phyloP scores from a whole-genome alignment of 2,113 vertebrate species.

The Tenrec ecaudatus region DNA sequence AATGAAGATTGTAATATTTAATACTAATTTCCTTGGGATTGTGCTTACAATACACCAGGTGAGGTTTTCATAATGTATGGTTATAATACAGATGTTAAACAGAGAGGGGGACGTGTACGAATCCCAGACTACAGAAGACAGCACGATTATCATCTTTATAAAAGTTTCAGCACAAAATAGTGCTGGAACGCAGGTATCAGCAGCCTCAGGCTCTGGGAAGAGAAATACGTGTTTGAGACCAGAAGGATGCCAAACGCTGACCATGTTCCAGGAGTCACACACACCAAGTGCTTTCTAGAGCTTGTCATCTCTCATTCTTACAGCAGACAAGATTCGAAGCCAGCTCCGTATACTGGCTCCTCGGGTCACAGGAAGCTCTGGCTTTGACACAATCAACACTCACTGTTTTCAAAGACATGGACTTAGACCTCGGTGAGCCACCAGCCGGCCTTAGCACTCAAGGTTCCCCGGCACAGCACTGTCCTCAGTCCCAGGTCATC shows the following conservation, averaged over 20 bases:
- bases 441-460: neutral
- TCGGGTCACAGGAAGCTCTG: neutral
- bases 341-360: neutral
- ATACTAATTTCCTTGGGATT: conserved; percentile 78
- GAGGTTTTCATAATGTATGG: conserved; percentile 74
- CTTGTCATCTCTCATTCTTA: neutral
- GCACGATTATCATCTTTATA: conserved; percentile 77
- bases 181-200: neutral
- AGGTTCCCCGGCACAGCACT: neutral
- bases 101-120: conserved; percentile 67
- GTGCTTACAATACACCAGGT: conserved; percentile 83
- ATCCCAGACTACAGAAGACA: conserved; percentile 75
- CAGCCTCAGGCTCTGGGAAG: neutral
- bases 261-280: fast-evolving
- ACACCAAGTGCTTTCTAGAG: fast-evolving
- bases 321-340: too few relatives aligned
- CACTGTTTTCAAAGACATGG: neutral
- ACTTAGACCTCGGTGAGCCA: fast-evolving
- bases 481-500: fast-evolving
- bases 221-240: neutral
- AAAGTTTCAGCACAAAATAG: conserved; percentile 80
- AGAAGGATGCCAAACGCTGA: fast-evolving
- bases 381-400: neutral
- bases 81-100: conserved; percentile 83
- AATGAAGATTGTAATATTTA: conserved; percentile 77